These are phyloP conservation scores for Silvanus unidentatus DNA, from an alignment of 2,888 invertebrate genomes.

Conservation along the genomic window DNA sequence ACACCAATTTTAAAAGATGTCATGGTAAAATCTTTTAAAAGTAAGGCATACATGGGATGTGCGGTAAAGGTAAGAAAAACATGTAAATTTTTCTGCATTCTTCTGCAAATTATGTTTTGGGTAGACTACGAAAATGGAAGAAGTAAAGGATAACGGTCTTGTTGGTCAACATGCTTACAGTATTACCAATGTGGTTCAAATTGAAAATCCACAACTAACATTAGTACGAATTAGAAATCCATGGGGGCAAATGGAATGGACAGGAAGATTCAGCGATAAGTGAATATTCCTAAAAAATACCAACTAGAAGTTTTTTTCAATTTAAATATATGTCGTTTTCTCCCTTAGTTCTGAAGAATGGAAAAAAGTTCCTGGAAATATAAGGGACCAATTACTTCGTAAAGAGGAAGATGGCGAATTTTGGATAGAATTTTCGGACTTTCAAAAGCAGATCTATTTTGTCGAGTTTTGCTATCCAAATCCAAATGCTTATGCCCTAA, in stretches of 20 bases:
- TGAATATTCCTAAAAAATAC: too few species aligned
- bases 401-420: slow-evolving; percentile 57
- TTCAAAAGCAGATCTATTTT: slow-evolving; percentile 47
- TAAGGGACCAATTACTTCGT: slow-evolving; percentile 42
- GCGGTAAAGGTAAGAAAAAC: slow-evolving; percentile 62
- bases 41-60: slow-evolving; percentile 90
- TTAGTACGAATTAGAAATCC: slow-evolving; percentile 62
- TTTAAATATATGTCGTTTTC: slow-evolving; percentile 20
- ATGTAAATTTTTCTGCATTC: too few species aligned
- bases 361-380: slow-evolving; percentile 42
- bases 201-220: slow-evolving; percentile 11
- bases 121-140: too few species aligned
- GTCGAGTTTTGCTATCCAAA: slow-evolving; percentile 55
- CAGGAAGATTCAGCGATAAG: slow-evolving; percentile 65
- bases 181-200: slow-evolving; percentile 55
- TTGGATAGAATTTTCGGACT: slow-evolving; percentile 54
- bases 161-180: slow-evolving; percentile 67
- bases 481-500: slow-evolving; percentile 33
- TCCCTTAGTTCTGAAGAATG: too few species aligned
- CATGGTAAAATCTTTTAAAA: slow-evolving; percentile 78
- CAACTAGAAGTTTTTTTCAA: slow-evolving; percentile 14
- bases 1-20: slow-evolving; percentile 66
- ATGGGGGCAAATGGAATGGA: slow-evolving; percentile 69
- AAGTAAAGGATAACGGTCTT: slow-evolving; percentile 58
- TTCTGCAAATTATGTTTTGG: too few species aligned